Base-by-base conservation (phyloP, 1,140 invertebrate genomes). In the Conopomorpha cramerella region DNA sequence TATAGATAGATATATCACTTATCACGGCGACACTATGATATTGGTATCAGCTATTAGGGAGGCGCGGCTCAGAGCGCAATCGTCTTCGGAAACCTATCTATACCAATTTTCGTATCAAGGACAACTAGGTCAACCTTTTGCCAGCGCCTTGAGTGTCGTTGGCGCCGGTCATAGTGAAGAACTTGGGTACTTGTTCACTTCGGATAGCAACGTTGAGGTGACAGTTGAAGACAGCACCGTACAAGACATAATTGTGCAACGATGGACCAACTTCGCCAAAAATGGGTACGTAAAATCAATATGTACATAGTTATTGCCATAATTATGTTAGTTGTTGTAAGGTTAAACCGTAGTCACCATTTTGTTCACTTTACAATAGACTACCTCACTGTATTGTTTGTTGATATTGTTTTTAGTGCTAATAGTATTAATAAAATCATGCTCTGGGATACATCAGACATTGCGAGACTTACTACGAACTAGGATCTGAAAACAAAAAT, bases 191-290 rank as follows among this genome's bases (percentile, higher is more conserved):
- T 41, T 74, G 26, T 70, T 74, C 31, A 36, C 58, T 14, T 49
- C 57, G 12, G 23, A 41, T 8, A 15, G 27, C 38, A 14, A 19
- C 26, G 13, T 13, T 6, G 26, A 46, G 16, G 18, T 36, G 10
- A 16, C 43, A 17, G 29, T 39, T 12, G 39, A 34, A 26, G 70
- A 74, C 40, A 37, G 53, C 4, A 43, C 45, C 2, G 30, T 74
- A 13, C 46, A 46, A n/a, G 49, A 67, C 7, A 58, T 67, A 36
- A 29, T 74, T 14, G 43, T 70, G 16, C 62, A 67, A 46, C 44
- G 70, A n/a, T 74, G 66, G 64, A 71, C 63, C 3, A 70, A 66
- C 29, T 74, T 74, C 45, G 65, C 63, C 13, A 65, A 61, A 45
- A 48, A 42, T 39, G 64, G 66, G 66, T 72, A 43, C 47, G 49